Evolutionary conservation across 2,113 vertebrate genomes (phyloP).

Genomic region (Melospiza georgiana): DNA sequence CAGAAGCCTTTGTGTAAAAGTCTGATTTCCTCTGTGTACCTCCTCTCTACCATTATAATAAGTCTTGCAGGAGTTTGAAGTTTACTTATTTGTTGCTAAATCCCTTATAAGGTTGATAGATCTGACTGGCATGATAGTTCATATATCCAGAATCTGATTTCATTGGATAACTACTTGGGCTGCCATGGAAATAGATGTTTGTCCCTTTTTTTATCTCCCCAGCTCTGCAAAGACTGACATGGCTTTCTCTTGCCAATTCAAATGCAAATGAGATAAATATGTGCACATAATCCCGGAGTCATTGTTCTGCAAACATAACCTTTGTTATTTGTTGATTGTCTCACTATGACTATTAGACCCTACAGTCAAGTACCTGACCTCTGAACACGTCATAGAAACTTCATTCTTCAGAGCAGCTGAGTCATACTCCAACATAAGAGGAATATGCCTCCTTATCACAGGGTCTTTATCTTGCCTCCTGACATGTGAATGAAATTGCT

Average conservation of each 20-base stretch:
- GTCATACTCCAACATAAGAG: background rate
- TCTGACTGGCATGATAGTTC: background rate
- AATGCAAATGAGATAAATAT: background rate
- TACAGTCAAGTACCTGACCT: background rate
- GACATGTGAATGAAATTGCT: background rate
- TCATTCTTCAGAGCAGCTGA: background rate
- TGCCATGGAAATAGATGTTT: background rate
- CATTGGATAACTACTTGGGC: background rate
- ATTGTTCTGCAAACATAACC: background rate
- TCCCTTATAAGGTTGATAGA: background rate
- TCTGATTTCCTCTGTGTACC: constrained; percentile 8
- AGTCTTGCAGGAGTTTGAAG: background rate
- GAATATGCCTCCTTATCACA: background rate
- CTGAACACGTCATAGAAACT: background rate
- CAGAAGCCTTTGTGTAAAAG: constrained; percentile 7
- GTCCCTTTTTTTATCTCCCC: background rate
- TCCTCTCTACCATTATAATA: background rate
- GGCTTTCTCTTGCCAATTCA: background rate
- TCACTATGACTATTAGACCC: background rate
- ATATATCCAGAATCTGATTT: background rate
- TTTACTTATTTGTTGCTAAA: background rate
- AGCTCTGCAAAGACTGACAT: fast-evolving
- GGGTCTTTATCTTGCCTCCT: background rate
- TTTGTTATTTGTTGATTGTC: background rate
- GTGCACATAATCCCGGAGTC: background rate